These are phyloP conservation scores for Amiota mariae DNA, from an alignment of 2,888 invertebrate species.

Conservation along the genomic window DNA sequence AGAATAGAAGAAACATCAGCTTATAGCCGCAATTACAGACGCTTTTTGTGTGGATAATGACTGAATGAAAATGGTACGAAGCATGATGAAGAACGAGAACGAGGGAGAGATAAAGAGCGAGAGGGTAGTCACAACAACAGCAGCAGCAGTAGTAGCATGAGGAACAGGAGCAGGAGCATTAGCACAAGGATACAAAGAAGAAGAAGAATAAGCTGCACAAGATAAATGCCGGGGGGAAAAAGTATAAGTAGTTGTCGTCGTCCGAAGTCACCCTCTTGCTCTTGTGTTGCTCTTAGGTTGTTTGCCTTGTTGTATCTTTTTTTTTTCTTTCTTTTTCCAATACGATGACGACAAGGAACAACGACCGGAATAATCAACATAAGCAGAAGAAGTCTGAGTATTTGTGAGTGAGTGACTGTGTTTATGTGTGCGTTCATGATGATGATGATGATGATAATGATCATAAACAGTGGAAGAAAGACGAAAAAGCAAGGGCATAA, in stretches of 20 bases:
- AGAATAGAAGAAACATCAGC: neutral
- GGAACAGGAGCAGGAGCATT: neutral
- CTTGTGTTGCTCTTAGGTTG: conserved; percentile 21
- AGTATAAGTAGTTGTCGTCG: no score
- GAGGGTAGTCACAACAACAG: neutral
- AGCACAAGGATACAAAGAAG: neutral
- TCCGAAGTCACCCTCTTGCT: conserved; percentile 23
- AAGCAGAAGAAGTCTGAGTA: neutral
- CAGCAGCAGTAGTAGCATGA: neutral
- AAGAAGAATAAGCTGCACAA: neutral
- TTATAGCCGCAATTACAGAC: conserved; percentile 26
- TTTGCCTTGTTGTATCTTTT: conserved; percentile 26
- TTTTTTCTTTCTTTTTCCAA: conserved; percentile 16
- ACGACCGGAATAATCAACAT: conserved; percentile 25
- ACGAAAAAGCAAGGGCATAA: conserved; percentile 21
- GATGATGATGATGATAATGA: conserved; percentile 17
- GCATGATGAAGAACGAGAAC: neutral
- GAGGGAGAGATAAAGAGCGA: conserved; percentile 5
- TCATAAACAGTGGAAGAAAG: conserved; percentile 13
- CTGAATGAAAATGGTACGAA: conserved; percentile 16
- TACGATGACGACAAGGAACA: conserved; percentile 4
- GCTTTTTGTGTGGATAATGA: conserved; percentile 26
- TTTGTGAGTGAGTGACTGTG: no score
- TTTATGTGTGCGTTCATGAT: neutral
- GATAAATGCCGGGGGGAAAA: conserved; percentile 16